These are phyloP conservation scores for Mactromeris polynyma DNA, from an alignment of 2,888 invertebrate species.

Conservation along the genomic window DNA sequence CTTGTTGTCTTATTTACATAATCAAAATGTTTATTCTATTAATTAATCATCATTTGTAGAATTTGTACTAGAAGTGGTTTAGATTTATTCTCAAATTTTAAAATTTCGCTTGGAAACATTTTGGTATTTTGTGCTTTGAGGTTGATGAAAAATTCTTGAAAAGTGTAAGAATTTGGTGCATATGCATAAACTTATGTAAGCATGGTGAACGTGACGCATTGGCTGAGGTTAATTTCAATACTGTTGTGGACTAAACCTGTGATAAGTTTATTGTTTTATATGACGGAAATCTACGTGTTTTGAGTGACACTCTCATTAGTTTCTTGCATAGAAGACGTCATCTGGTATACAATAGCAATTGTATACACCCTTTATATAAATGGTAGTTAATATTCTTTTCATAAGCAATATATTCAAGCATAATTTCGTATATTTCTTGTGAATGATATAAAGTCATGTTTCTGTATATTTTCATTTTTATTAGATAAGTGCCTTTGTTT, in stretches of 20 bases:
- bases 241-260: too few relatives aligned
- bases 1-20: not conserved
- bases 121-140: too few relatives aligned
- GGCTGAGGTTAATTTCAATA: too few relatives aligned
- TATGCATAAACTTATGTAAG: too few relatives aligned
- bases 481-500: too few relatives aligned
- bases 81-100: not conserved
- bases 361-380: not conserved
- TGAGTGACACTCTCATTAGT: not conserved
- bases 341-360: not conserved
- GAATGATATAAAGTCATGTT: not conserved
- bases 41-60: not conserved
- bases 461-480: too few relatives aligned
- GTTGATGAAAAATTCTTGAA: too few relatives aligned
- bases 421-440: not conserved
- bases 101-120: not conserved
- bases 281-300: not conserved
- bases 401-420: not conserved
- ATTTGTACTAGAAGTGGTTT: not conserved
- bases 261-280: not conserved
- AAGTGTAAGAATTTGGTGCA: too few relatives aligned
- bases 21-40: not conserved
- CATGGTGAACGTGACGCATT: too few relatives aligned
- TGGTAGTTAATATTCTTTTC: not conserved
- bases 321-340: not conserved